Percentiles rank a stretch among this genome's conserved stretches.
These are phyloP conservation scores for Cryptocheilus praepositus DNA, from an alignment of 2,888 invertebrate species.

Conservation along the genomic window DNA sequence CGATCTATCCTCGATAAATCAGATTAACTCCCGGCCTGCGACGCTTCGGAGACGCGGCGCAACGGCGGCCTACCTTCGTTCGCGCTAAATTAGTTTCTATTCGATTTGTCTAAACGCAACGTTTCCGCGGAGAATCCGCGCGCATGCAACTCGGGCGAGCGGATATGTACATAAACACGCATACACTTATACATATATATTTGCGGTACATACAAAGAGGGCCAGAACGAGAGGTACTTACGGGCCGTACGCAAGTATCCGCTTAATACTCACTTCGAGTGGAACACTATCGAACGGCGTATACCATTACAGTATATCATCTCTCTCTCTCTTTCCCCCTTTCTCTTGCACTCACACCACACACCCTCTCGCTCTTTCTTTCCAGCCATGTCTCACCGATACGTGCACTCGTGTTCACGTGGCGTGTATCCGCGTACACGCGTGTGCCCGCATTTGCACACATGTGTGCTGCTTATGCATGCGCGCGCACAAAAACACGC, in stretches of 20 bases:
- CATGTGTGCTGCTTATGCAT: background rate
- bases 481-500: too few relatives aligned
- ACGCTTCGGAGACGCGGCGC: too few relatives aligned
- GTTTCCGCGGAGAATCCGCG: constrained; percentile 48
- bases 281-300: constrained; percentile 33
- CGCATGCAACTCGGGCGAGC: constrained; percentile 5
- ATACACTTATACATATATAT: constrained; percentile 4
- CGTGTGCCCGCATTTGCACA: constrained; percentile 9
- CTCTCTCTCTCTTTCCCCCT: background rate
- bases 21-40: too few relatives aligned
- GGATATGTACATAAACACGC: constrained; percentile 5
- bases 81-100: constrained; percentile 53
- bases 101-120: constrained; percentile 56
- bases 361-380: background rate
- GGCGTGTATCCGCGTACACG: background rate
- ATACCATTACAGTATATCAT: constrained; percentile 7
- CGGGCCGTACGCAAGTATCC: constrained; percentile 55
- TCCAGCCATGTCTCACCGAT: background rate
- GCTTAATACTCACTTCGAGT: constrained; percentile 54
- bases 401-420: background rate
- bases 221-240: constrained; percentile 50
- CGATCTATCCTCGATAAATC: too few relatives aligned
- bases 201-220: constrained; percentile 27
- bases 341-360: background rate
- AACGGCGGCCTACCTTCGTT: constrained; percentile 7